Evolutionary conservation across 2,113 vertebrate genomes (phyloP).

Genomic region (Tetrax tetrax): DNA sequence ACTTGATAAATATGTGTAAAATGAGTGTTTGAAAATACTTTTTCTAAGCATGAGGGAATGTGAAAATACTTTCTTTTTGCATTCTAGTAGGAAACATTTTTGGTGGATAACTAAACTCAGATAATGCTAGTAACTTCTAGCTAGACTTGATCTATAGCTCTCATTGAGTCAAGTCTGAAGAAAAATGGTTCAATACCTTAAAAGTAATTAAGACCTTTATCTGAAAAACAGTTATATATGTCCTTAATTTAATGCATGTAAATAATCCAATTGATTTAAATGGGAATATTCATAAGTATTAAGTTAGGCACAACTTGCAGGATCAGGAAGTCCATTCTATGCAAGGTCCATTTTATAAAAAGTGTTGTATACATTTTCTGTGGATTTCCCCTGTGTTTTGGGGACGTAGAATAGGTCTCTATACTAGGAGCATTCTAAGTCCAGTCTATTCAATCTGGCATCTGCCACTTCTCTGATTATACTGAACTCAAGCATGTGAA

Average conservation of each 20-base stretch:
- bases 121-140: constrained; percentile 13
- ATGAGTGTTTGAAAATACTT: neutral
- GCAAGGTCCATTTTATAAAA: neutral
- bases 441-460: neutral
- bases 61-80: neutral
- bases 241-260: constrained; percentile 62
- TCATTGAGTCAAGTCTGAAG: constrained; percentile 63
- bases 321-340: neutral
- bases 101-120: neutral
- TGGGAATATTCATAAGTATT: constrained; percentile 60
- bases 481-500: neutral
- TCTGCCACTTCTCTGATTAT: neutral
- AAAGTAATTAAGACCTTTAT: constrained; percentile 70
- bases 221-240: constrained; percentile 59
- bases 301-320: constrained; percentile 18
- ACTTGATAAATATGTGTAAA: neutral
- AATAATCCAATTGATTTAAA: constrained; percentile 50
- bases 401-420: neutral
- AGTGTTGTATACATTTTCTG: neutral
- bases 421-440: neutral
- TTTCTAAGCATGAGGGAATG: neutral
- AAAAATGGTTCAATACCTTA: constrained; percentile 60
- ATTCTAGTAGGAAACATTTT: neutral
- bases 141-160: constrained; percentile 57
- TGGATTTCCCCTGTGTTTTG: neutral